Percentiles rank a stretch among this genome's conserved stretches.
These are phyloP conservation scores for Chaetops frenatus DNA, from an alignment of 2,113 vertebrate genomes.

Conservation along the genomic window DNA sequence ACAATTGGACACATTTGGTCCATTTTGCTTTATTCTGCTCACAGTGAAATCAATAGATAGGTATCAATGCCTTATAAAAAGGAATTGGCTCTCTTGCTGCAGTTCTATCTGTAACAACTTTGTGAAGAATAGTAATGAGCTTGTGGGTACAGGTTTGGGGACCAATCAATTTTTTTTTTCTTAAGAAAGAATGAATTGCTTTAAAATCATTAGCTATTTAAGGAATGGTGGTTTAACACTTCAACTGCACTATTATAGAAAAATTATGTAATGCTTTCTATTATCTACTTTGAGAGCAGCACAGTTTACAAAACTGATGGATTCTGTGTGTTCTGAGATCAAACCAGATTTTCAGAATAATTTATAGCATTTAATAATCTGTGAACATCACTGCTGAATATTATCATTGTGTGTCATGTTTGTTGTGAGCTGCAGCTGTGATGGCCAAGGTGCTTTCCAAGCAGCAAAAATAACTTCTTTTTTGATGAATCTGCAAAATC, in stretches of 20 bases:
- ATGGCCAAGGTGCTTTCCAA: background rate
- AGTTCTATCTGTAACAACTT: background rate
- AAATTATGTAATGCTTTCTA: background rate
- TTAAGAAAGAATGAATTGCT: background rate
- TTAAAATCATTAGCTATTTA: conserved; percentile 1
- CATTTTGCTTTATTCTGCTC: background rate
- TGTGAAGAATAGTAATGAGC: background rate
- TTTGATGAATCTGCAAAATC: background rate
- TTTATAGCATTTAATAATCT: background rate
- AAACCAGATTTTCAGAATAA: conserved; percentile 43
- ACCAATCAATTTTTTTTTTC: background rate
- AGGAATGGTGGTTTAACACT: conserved; percentile 9
- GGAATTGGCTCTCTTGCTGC: background rate
- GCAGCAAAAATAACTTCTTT: background rate
- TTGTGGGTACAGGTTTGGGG: background rate
- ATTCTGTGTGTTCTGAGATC: conserved; percentile 7
- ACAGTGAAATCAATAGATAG: background rate
- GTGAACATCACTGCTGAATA: background rate
- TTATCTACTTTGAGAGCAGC: conserved; percentile 3
- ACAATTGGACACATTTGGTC: background rate
- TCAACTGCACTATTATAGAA: background rate
- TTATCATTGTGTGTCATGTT: background rate
- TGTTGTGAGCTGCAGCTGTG: background rate
- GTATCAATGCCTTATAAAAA: background rate
- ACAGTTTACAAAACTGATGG: background rate